Percentiles rank a stretch among this genome's conserved stretches.
phyloP scores from a whole-genome alignment of 2,113 vertebrate genomes.

The Bombycilla garrulus region DNA sequence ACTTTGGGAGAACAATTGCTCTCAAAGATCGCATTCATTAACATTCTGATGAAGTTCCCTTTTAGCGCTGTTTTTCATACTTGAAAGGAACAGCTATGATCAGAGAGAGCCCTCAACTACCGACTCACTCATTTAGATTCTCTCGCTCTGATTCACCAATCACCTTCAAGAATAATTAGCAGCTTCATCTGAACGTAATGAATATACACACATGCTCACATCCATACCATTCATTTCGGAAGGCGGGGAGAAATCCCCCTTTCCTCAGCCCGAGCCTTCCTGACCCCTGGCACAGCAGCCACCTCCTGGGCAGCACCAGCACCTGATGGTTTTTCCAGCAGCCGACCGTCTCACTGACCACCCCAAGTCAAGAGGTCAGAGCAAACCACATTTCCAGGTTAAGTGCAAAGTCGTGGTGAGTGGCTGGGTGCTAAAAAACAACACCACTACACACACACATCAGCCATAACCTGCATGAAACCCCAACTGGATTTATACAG shows the following conservation, averaged over 20 bases:
- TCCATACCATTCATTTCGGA: conserved; percentile 18
- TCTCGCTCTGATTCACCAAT: conserved; percentile 69
- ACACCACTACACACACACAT: neutral
- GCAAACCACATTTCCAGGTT: neutral
- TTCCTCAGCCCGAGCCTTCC: neutral
- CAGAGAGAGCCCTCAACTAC: conserved; percentile 64
- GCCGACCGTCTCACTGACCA: fast-evolving
- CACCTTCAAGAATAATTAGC: conserved; percentile 70
- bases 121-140: conserved; percentile 64
- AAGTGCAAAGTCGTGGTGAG: neutral
- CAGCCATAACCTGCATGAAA: neutral
- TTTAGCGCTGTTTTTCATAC: conserved; percentile 67
- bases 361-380: neutral
- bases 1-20: conserved; percentile 63
- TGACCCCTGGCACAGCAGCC: neutral
- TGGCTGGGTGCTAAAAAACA: neutral
- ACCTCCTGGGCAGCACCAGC: neutral
- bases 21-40: conserved; percentile 68
- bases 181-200: conserved; percentile 57
- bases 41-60: conserved; percentile 68
- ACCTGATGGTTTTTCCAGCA: neutral
- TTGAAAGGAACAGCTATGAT: conserved; percentile 64
- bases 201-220: conserved; percentile 44
- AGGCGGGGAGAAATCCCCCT: neutral
- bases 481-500: neutral